Evolutionary conservation across 2,888 invertebrate genomes (phyloP), one percentile per base, ranked within the genome.

Genomic region (Kryphioiulus occultus): DNA sequence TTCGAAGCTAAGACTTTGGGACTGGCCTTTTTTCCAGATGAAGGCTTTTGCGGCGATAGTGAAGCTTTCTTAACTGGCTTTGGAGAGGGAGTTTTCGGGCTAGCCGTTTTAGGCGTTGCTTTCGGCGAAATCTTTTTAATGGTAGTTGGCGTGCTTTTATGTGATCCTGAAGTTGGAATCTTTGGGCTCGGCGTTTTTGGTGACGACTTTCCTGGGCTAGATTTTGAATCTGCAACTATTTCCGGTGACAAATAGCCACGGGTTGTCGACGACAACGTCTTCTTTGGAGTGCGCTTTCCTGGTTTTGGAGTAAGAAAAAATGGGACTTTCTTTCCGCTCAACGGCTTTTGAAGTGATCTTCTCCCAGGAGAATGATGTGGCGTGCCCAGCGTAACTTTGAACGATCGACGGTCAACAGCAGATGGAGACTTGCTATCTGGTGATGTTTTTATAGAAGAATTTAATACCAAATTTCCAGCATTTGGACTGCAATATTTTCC

Each of bases 241-340:
- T 59, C 59, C 5, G 59, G 59, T 7, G 59, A 59, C 22, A 59
- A 22, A 59, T 59, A 59, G 0, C 59, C 59, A 22, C 7, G 59
- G 22, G 22, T 10, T 39, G 19, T 84, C 84, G 9, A 15, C 19
- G 32, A 84, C 30, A 42, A 12, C 19, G 7, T 84, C 30, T 84
- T 84, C 35, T 84, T 84, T 5, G 84, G 84, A 4, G 84, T 30
- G 42, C 19, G 84, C 84, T 35, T 39, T 88, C 90, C 90, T 35
- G 86, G 88, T 89, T 89, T 17, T 86, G 47, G 47, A 5, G 59
- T 22, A 7, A 59, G 22, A 22, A 59, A 22, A 59, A 22, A 59
- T 22, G 59, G 59, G 12, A 89, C 78, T 89, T 87, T 83, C 82
- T 89, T 87, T 89, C 86, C 59, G 85, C 35, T n/a, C 88, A 88